Conservation (phyloP, 2,113 vertebrate genomes). For the Stomatorhinus ivindoensis region DNA sequence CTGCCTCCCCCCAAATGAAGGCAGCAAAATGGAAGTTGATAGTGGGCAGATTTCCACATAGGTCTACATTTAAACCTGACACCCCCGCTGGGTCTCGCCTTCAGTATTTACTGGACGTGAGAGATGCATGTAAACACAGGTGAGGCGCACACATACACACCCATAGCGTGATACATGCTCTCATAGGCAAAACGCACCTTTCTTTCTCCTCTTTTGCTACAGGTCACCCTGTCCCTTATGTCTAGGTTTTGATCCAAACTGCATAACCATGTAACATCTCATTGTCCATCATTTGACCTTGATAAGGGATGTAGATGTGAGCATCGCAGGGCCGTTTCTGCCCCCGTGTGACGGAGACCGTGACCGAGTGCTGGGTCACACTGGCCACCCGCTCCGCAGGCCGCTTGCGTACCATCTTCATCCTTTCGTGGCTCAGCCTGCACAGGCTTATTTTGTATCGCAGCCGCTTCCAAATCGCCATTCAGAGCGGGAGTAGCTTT, state of each 20-base stretch:
- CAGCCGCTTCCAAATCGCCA: neutral
- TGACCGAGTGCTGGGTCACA: neutral
- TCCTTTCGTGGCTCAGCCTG: neutral
- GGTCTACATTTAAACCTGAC: neutral
- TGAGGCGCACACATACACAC: slow-evolving; percentile 32
- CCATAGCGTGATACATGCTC: slow-evolving; percentile 33
- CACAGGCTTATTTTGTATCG: neutral
- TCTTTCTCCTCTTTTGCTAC: neutral
- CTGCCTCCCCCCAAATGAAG: neutral
- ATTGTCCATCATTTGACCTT: neutral
- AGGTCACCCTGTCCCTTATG: neutral
- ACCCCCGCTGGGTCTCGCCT: neutral
- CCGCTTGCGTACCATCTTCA: neutral
- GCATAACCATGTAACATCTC: neutral
- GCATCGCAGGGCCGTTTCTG: neutral
- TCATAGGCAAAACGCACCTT: neutral
- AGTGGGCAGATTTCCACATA: neutral
- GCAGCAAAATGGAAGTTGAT: neutral
- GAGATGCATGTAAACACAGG: neutral
- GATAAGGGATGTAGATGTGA: neutral
- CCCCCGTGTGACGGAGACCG: neutral
- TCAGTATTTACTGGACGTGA: neutral
- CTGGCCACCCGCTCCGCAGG: neutral
- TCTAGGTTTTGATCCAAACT: neutral
- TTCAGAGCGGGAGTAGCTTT: neutral